Percentiles rank a stretch among this genome's conserved stretches.
These are phyloP conservation scores for Drosophila tsacasi DNA, from an alignment of 1,140 invertebrate genomes.

Conservation along the genomic window DNA sequence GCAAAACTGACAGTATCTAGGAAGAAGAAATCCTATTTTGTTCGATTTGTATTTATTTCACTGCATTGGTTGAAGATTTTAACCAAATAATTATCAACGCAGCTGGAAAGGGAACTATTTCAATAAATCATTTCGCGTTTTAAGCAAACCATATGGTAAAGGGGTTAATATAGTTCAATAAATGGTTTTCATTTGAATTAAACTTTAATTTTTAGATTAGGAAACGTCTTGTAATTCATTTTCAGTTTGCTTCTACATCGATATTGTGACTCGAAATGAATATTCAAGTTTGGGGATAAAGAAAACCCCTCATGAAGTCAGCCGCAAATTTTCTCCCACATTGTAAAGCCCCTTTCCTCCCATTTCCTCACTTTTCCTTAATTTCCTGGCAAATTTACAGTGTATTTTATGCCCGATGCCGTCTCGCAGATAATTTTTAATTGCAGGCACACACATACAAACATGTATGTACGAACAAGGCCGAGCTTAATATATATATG, in stretches of 20 bases:
- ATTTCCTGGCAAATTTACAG: conserved; percentile 38
- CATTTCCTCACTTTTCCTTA: neutral
- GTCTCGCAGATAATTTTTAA: conserved; percentile 74
- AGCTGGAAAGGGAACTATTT: no score
- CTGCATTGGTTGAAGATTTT: neutral
- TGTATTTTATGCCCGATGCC: conserved; percentile 71
- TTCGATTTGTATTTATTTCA: neutral
- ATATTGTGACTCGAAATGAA: neutral
- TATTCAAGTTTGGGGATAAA: neutral
- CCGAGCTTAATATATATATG: neutral
- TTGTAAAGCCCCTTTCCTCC: neutral
- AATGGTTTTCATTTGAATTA: no score
- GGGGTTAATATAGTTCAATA: no score
- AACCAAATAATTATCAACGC: neutral
- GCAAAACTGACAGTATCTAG: neutral
- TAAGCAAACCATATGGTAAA: no score
- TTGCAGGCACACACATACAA: conserved; percentile 35
- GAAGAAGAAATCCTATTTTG: neutral
- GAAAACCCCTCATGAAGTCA: neutral
- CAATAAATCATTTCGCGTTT: no score
- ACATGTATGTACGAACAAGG: neutral
- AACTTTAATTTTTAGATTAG: neutral
- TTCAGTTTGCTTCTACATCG: neutral
- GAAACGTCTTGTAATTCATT: no score
- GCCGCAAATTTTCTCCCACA: neutral